Percentiles rank a stretch among this genome's conserved stretches.
Evolutionary conservation across 2,113 vertebrate genomes (phyloP).

Genomic region (Neogale vison): DNA sequence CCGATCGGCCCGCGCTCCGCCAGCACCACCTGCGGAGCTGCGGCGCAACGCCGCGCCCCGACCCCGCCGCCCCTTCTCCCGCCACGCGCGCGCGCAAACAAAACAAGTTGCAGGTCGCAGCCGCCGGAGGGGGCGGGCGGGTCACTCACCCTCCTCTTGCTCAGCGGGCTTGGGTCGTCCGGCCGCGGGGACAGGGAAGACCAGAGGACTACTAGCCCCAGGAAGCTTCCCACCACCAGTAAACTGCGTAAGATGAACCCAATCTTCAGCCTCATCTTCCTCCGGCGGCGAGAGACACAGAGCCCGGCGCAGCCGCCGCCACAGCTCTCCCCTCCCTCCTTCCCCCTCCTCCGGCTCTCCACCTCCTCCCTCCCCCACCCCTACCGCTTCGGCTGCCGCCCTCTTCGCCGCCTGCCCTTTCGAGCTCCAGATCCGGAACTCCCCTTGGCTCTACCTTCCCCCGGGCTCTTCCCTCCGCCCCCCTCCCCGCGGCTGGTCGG

Average conservation of each 20-base stretch:
- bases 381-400: not conserved
- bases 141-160: constrained; percentile 86
- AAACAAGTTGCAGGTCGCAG: constrained; percentile 74
- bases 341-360: constrained; percentile 38
- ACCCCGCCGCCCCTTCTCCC: constrained; percentile 48
- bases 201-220: constrained; percentile 92
- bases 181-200: constrained; percentile 88
- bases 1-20: not conserved
- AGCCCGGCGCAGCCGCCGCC: constrained; percentile 69
- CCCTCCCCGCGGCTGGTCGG: not conserved
- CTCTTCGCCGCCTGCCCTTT: too few relatives aligned
- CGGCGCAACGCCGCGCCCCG: constrained; percentile 18
- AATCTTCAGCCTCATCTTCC: constrained; percentile 92
- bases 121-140: constrained; percentile 58
- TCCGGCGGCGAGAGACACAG: constrained; percentile 59
- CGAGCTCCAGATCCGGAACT: too few relatives aligned
- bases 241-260: constrained; percentile 92
- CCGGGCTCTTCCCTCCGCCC: too few relatives aligned
- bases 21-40: constrained; percentile 75
- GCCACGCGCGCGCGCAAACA: constrained; percentile 50
- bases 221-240: constrained; percentile 89
- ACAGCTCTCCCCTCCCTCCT: constrained; percentile 43
- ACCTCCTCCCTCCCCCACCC: constrained; percentile 51
- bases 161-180: constrained; percentile 84
- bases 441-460: too few relatives aligned